Conservation (phyloP, 2,113 vertebrate genomes). For the Salvelinus sp. region DNA sequence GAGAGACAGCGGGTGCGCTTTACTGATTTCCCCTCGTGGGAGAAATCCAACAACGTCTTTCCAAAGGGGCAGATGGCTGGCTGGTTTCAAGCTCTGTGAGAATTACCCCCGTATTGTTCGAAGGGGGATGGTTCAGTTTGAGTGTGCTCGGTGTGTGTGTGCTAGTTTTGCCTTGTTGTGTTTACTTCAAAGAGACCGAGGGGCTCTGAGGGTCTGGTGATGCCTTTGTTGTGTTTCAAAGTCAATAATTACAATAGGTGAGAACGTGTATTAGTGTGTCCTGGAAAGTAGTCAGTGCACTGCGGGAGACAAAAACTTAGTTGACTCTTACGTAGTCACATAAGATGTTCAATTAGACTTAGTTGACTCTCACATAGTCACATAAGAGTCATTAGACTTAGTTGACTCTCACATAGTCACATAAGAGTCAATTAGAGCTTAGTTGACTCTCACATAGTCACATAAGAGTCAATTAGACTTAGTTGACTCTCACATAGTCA, state of each 20-base stretch:
- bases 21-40: neutral
- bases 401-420: no score
- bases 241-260: neutral
- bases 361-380: no score
- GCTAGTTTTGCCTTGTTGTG: neutral
- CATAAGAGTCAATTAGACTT: no score
- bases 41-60: neutral
- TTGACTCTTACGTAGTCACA: no score
- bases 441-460: no score
- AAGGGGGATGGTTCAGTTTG: neutral
- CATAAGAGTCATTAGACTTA: no score
- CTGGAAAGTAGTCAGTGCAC: neutral
- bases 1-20: constrained; percentile 1
- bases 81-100: neutral
- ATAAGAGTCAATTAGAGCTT: no score
- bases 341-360: no score
- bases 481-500: no score
- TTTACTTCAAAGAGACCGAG: neutral
- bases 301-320: neutral
- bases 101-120: neutral
- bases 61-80: neutral
- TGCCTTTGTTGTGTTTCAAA: constrained; percentile 2
- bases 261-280: neutral
- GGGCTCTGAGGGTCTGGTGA: neutral
- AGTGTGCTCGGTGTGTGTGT: neutral